Evolutionary conservation across 2,797 vertebrate genomes (phyloP), one percentile per base, ranked within the genome.

Genomic region (Sebastiscus albofasciatus): DNA sequence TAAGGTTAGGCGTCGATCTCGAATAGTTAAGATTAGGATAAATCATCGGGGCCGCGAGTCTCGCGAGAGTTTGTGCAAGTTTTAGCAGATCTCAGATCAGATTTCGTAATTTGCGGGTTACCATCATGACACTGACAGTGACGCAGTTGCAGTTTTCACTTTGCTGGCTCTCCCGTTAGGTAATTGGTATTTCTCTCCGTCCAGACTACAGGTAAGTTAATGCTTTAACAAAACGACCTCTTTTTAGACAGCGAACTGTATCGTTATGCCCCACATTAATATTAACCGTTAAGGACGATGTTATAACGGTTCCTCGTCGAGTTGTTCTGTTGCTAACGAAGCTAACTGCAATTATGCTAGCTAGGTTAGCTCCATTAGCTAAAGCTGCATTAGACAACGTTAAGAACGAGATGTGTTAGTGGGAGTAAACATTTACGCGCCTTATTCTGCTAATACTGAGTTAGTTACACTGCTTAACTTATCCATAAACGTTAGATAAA

Each of bases 1-100:
- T 46, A 18, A 46, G 16, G 14, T 46, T 46, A 46, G 14, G 42
- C 14, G 14, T 16, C 1, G 42, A 46, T 46, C 6, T 46, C 42
- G 16, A 46, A 46, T 46, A 18, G 3, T 46, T 46, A 46, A 7
- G 0, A 18, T 46, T 46, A 46, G 42, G 42, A 46, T 46, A 46
- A 16, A 18, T 46, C 42, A 0, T 46, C 14, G 2, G 36, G 39
- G 14, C 14, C 16, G 0, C 0, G 16, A 42, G 0, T 42, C 42
- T 46, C 42, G 42, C 42, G 42, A 46, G 42, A 46, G 42, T 46
- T 42, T 46, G 39, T 18, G 14, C 6, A 46, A 0, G 14, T 3
- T 46, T 46, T 46, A 46, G 0, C 42, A 46, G 42, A 46, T 46
- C 36, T 18, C 42, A 46, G 6, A 18, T 46, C 42, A 46, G 42